Base-by-base conservation (phyloP, 2,113 vertebrate species). In the Sisor rabdophorus region DNA sequence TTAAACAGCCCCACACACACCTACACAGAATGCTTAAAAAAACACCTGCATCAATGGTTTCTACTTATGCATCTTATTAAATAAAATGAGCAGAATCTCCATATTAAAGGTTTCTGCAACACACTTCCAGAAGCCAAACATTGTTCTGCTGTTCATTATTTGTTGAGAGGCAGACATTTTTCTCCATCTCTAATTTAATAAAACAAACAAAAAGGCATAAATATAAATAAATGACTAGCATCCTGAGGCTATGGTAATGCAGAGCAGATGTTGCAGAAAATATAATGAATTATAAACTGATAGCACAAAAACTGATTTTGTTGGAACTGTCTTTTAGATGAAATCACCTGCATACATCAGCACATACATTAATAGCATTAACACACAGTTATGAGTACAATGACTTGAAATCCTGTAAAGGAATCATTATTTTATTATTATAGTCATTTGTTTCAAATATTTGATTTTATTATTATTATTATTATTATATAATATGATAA, bases 231-330 rank as follows among this genome's bases (percentile, higher is more conserved):
- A 83, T 26, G 40, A 15, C 19, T 75, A 72, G 70, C 73, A 71
- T 79, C 53, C 78, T 73, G 79, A 82, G 80, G 85, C 77, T 88
- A 84, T 87, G 81, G 78, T 83, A 83, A 87, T 86, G 60, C 73
- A 58, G 48, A 63, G 73, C 85, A 86, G 86, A 86, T 87, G 86
- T 84, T 87, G 56, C 71, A 78, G 58, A 85, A 81, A 85, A 80
- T 72, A 71, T 71, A 19, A 28, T 47, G 69, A 80, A 78, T 81
- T 80, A 82, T 76, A 24, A 73, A 87, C 80, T 83, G 68, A 75
- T 65, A 64, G 68, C 50, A 72, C 73, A 83, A 79, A 76, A 78
- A 71, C 72, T 83, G 73, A 87, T 36, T 77, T 61, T 77, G 75
- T 74, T 80, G n/a, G 73, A 71, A 58, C 65, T 54, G 78, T 74